Percentiles rank a stretch among this genome's conserved stretches.
Conservation (phyloP, 2,113 vertebrate species). For the Empidonax traillii region DNA sequence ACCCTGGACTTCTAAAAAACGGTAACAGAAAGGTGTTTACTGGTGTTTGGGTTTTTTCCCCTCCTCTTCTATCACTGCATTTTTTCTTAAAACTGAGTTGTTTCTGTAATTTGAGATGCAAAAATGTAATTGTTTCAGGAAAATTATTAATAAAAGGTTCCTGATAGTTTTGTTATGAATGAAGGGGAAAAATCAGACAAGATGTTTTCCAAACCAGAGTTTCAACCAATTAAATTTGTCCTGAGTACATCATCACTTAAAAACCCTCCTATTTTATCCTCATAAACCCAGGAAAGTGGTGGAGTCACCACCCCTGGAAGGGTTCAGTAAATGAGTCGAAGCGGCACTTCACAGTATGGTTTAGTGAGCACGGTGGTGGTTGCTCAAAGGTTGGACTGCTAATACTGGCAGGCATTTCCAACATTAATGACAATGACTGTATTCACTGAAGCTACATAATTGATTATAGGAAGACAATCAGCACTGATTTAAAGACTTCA, state of each 20-base stretch:
- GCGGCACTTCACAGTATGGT: too few species aligned
- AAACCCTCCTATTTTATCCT: neutral
- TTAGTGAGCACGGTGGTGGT: neutral
- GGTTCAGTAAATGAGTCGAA: neutral
- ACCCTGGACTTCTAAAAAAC: neutral
- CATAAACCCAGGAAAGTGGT: neutral
- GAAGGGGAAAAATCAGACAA: neutral
- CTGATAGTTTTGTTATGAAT: neutral
- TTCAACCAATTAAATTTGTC: neutral
- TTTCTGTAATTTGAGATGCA: neutral
- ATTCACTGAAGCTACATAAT: neutral
- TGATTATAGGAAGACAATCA: neutral
- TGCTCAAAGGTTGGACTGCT: neutral
- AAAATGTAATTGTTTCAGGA: neutral
- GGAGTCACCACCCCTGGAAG: neutral
- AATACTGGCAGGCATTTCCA: neutral
- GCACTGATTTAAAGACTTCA: neutral
- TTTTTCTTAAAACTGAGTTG: neutral
- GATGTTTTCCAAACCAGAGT: neutral
- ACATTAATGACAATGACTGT: neutral
- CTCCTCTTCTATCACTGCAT: neutral
- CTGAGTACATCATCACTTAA: accelerated
- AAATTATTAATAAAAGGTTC: neutral
- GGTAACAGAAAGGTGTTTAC: neutral
- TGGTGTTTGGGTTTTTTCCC: neutral